Conservation (phyloP, 2,797 vertebrate species). For the Sebastiscus albofasciatus region DNA sequence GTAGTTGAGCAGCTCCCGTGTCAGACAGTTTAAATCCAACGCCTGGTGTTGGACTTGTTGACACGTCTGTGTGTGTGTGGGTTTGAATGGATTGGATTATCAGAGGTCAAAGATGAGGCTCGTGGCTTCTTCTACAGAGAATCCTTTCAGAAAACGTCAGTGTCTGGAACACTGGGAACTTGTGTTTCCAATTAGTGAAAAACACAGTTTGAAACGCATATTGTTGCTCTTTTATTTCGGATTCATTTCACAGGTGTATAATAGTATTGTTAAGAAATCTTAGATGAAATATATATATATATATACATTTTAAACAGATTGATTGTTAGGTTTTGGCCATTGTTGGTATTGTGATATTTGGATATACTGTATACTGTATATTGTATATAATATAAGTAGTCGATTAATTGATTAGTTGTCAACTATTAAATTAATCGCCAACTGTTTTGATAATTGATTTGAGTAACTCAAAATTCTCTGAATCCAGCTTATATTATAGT, state of each 20-base stretch:
- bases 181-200: neutral
- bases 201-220: neutral
- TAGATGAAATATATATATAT: neutral
- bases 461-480: too few relatives aligned
- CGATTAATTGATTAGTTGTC: too few relatives aligned
- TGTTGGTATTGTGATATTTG: neutral
- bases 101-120: slow-evolving; percentile 37
- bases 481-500: too few relatives aligned
- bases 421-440: too few relatives aligned
- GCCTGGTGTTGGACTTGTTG: slow-evolving; percentile 13
- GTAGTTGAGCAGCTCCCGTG: slow-evolving; percentile 34
- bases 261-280: neutral
- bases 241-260: neutral
- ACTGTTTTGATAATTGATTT: too few relatives aligned
- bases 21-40: slow-evolving; percentile 44
- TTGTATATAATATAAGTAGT: too few relatives aligned
- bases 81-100: slow-evolving; percentile 66
- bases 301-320: neutral
- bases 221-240: neutral
- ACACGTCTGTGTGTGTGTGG: slow-evolving; percentile 51
- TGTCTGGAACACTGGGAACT: neutral
- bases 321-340: neutral
- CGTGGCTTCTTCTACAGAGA: slow-evolving; percentile 21
- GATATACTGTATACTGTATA: neutral
- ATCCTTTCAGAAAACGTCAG: slow-evolving; percentile 28